Base-by-base conservation (phyloP, 30 jellyfish, hydroid and myxozoan species). In the Chironex yamaguchii region DNA sequence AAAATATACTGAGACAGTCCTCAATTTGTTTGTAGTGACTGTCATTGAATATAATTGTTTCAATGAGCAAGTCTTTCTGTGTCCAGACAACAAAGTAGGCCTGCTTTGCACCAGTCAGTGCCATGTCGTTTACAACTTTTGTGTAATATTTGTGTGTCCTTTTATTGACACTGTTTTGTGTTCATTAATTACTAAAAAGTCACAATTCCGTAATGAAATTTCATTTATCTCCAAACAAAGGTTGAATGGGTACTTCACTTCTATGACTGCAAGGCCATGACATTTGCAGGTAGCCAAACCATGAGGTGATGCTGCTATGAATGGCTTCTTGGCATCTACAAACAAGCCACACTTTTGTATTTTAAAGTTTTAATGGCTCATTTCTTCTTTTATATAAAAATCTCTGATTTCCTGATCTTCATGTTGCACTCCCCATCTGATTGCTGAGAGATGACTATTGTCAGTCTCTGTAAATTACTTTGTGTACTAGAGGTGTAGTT, bases 281-380 rank as follows among this genome's bases (percentile, higher is more conserved):
- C 84, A 62, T 21, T 17, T 58, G n/a, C 88, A 53, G 28, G 24
- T 30, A n/a, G n/a, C n/a, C 67, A 53, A 31, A 6, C 87, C 89
- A 62, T 77, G 86, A 29, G 89, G 88, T n/a, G 88, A 62, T 31
- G 71, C 67, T 69, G 68, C 88, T 13, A 77, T 20, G 27, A 30
- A 71, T 36, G 85, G 83, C 17, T 31, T 34, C 34, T 71, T 33
- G 9, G 4, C 31, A 36, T 71, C 32, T 13, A 71, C 83, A n/a
- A 71, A 4, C 17, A 71, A 36, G 17, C 85, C 83, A 71, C 85
- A 30, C 26, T 33, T 36, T 31, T 36, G 25, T 34, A 25, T 71
- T 36, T 31, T 71, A 71, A 4, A 34, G 42, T 36, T 21, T 20
- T 31, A 82, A 82, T 71, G 85, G 12, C 26, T 31, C 6, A 9